These are phyloP conservation scores for Phyllopteryx taeniolatus DNA, from an alignment of 2,113 vertebrate genomes.

Conservation along the genomic window DNA sequence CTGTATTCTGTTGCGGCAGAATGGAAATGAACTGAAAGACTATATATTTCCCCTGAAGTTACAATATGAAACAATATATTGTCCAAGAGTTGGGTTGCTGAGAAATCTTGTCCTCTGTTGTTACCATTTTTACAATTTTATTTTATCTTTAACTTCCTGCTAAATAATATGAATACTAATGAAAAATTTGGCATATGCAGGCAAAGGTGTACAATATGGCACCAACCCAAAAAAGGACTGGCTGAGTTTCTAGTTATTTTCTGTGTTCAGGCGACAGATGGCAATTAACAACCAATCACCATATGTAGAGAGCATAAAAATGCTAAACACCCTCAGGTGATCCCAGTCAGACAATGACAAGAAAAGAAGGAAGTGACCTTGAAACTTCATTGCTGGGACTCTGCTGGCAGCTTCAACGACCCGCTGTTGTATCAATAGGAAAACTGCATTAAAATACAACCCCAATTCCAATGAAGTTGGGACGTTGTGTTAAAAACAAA, in stretches of 20 bases:
- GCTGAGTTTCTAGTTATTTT: background rate
- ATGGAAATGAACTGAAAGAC: background rate
- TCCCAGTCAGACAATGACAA: background rate
- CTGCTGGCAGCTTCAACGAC: background rate
- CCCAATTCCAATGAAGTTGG: too few relatives aligned
- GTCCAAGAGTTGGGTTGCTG: background rate
- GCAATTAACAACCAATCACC: background rate
- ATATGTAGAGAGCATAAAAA: background rate
- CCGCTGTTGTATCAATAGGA: background rate
- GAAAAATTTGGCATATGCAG: background rate
- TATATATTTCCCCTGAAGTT: conserved; percentile 7
- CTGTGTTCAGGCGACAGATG: background rate
- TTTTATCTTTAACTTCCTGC: background rate
- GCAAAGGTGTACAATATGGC: background rate
- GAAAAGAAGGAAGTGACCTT: background rate
- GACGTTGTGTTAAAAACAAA: too few relatives aligned
- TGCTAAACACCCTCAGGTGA: background rate
- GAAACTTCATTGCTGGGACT: background rate
- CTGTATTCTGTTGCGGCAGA: background rate
- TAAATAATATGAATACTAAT: background rate
- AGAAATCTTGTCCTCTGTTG: background rate
- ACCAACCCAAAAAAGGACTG: background rate
- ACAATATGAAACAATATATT: background rate
- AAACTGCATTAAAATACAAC: background rate
- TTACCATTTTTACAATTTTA: background rate